These are phyloP conservation scores for Argopecten irradians DNA, from an alignment of 1,140 invertebrate species.

Conservation along the genomic window DNA sequence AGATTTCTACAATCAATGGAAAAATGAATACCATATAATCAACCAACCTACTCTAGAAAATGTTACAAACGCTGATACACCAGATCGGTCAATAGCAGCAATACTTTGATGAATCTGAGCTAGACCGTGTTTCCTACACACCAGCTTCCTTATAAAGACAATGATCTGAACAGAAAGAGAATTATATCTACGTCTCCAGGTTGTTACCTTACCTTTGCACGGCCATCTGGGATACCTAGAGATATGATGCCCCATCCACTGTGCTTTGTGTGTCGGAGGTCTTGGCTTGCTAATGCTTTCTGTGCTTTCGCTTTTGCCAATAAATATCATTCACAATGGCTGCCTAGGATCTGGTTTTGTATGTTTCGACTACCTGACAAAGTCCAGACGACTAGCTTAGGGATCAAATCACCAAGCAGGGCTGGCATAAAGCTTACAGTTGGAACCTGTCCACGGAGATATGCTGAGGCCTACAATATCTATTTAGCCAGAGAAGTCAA, in stretches of 20 bases:
- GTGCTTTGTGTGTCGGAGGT: neutral
- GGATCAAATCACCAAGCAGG: neutral
- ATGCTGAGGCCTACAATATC: neutral
- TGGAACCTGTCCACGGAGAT: neutral
- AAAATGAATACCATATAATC: too few species aligned
- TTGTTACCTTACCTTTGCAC: slow-evolving; percentile 13
- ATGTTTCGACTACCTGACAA: slow-evolving; percentile 21
- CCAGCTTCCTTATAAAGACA: too few species aligned
- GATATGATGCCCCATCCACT: neutral
- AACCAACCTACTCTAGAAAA: too few species aligned
- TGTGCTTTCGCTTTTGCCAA: neutral
- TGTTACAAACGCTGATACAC: too few species aligned
- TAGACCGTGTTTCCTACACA: too few species aligned
- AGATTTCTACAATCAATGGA: too few species aligned
- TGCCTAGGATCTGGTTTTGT: neutral
- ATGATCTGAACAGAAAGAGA: too few species aligned
- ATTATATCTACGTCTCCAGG: too few species aligned
- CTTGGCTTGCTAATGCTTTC: neutral
- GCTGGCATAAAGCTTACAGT: slow-evolving; percentile 16
- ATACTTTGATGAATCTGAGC: too few species aligned
- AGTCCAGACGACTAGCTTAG: slow-evolving; percentile 6
- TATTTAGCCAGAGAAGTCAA: neutral
- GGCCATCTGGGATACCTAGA: neutral
- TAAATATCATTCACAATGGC: neutral
- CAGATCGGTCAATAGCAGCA: too few species aligned